Base-by-base conservation (phyloP, 2,888 invertebrate species). In the Exocentrus adspersus region DNA sequence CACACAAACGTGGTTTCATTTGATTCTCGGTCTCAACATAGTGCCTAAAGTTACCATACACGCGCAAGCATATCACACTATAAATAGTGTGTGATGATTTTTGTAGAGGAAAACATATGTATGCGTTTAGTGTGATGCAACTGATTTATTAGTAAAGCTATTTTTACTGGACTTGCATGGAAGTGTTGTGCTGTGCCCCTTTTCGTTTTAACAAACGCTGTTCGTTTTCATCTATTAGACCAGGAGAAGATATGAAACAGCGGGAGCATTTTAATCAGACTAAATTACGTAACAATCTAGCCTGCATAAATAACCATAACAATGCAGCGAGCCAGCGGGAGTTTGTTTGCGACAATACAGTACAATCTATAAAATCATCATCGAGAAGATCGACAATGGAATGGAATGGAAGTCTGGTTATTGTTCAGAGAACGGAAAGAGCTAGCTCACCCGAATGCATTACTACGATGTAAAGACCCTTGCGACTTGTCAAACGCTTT, bases 251-350 rank as follows among this genome's bases (percentile, higher is more conserved):
- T 28, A 48, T 48, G n/a, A 48, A 48, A 24, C 14, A 12, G 28
- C 28, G 24, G 19, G 2, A 48, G 19, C 48, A 48, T 14, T 48
- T 48, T 48, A 48, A 48, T 48, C 48, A 48, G 17, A 28, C 16
- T 14, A 24, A 16, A 48, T 24, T 28, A 48, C 9, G 16, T 14
- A 48, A 48, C 14, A 14, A n/a, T 21, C 16, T 19, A 48, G 48
- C 28, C 48, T n/a, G 24, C 28, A 28, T 48, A 48, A 21, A 48
- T 48, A 19, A 3, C 17, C 19, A 43, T 19, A 19, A n/a, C n/a
- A n/a, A n/a, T 19, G 19, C 19, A 43, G 19, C 43, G 19, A 43
- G 14, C 9, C 17, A 2, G 10, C 17, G 6, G 20, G 10, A 19
- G 17, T 19, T 43, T 17, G 9, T 19, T 24, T 28, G 12, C 16